These are phyloP conservation scores for Adelosebastes latens DNA, from an alignment of 2,797 vertebrate species.

Conservation along the genomic window DNA sequence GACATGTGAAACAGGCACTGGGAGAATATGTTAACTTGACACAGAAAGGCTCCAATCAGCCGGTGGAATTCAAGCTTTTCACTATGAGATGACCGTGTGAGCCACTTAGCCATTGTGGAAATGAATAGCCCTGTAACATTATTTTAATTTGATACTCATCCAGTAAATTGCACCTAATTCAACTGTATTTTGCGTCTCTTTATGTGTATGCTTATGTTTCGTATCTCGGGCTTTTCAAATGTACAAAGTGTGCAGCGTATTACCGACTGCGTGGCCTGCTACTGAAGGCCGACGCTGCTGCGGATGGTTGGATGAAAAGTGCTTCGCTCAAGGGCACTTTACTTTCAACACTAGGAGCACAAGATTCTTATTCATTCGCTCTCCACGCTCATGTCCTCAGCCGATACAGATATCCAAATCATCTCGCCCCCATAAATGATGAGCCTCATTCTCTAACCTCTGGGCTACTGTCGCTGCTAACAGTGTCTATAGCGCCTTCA, in stretches of 20 bases:
- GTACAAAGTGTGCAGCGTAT: neutral
- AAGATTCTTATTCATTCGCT: slow-evolving; percentile 20
- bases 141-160: neutral
- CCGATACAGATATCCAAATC: slow-evolving; percentile 6
- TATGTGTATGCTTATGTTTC: neutral
- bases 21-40: neutral
- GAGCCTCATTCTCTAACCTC: slow-evolving; percentile 7
- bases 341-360: neutral
- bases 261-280: neutral
- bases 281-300: neutral
- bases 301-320: neutral
- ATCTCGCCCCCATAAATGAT: neutral
- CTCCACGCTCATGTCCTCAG: neutral
- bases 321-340: slow-evolving; percentile 4
- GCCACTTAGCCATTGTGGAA: neutral
- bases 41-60: neutral
- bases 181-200: neutral
- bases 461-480: neutral
- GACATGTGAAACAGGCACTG: neutral
- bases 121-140: neutral
- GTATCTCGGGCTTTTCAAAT: neutral
- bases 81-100: neutral
- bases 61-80: neutral
- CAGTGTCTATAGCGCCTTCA: neutral
- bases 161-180: neutral